phyloP scores from a whole-genome alignment of 2,797 vertebrate species.

The Gymnopithys bicolor region DNA sequence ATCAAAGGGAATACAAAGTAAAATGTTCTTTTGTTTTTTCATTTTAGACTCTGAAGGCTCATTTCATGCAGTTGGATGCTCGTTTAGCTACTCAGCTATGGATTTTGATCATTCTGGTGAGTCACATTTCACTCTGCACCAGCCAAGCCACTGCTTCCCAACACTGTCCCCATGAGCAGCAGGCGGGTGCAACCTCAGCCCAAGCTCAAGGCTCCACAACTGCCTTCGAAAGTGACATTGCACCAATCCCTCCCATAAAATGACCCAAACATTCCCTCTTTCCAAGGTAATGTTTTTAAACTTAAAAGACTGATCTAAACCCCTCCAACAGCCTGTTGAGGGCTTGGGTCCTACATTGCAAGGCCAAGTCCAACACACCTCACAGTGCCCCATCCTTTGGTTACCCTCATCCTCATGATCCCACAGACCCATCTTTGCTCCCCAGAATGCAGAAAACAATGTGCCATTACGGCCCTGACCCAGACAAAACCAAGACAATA shows the following conservation, averaged over 20 bases:
- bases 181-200: not conserved
- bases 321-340: not conserved
- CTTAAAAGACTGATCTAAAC: not conserved
- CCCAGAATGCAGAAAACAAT: not conserved
- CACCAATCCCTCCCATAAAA: not conserved
- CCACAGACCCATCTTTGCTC: not conserved
- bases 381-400: not conserved
- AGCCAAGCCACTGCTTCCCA: not conserved
- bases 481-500: constrained; percentile 19
- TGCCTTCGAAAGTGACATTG: not conserved
- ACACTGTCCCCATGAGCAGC: rapidly evolving
- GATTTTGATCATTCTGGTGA: not conserved
- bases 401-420: not conserved
- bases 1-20: not conserved
- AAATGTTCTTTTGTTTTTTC: rapidly evolving
- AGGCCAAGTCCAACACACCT: not conserved
- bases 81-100: not conserved
- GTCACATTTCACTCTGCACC: not conserved
- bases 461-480: not conserved
- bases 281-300: not conserved
- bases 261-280: not conserved
- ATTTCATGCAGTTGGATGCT: not conserved
- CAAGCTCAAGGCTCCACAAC: not conserved
- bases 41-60: not conserved
- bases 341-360: not conserved